Evolutionary conservation across 2,888 invertebrate genomes (phyloP).

Genomic region (Embidobia sp.): DNA sequence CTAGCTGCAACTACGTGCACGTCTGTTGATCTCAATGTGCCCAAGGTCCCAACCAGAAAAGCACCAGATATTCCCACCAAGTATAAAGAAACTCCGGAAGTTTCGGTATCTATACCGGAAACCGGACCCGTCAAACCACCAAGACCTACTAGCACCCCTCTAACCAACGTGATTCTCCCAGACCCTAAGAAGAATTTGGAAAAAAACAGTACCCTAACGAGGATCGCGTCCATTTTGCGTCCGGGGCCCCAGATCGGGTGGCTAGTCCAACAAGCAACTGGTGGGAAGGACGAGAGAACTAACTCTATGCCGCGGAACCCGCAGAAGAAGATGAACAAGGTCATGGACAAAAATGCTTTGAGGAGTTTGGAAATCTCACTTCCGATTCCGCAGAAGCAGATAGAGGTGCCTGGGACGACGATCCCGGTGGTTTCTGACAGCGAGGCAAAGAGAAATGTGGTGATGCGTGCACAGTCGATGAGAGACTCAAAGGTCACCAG

Average conservation of each 20-base stretch:
- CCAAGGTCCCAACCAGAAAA: constrained; percentile 82
- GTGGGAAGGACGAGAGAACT: constrained; percentile 73
- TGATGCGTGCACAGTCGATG: constrained; percentile 92
- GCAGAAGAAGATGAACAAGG: constrained; percentile 86
- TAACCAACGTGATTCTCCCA: constrained; percentile 67
- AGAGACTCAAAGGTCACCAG: constrained; percentile 83
- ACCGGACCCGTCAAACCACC: constrained; percentile 63
- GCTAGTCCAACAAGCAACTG: constrained; percentile 83
- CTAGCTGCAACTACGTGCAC: constrained; percentile 92
- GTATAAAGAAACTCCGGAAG: constrained; percentile 84
- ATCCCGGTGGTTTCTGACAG: constrained; percentile 84
- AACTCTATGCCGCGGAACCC: constrained; percentile 85
- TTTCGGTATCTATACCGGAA: constrained; percentile 14
- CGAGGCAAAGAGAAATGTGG: constrained; percentile 84
- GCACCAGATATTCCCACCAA: constrained; percentile 84
- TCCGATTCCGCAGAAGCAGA: constrained; percentile 89
- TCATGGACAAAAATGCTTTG: constrained; percentile 87
- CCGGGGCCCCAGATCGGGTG: constrained; percentile 74
- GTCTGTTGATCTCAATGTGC: constrained; percentile 87
- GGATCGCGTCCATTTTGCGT: constrained; percentile 87
- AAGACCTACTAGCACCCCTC: constrained; percentile 73
- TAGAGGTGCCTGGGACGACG: constrained; percentile 84
- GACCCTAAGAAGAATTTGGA: constrained; percentile 75
- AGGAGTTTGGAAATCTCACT: constrained; percentile 91
- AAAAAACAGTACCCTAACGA: constrained; percentile 84